Evolutionary conservation across 1,140 invertebrate genomes (phyloP), one percentile per base, ranked within the genome.

Genomic region (Tachypleus tridentatus): DNA sequence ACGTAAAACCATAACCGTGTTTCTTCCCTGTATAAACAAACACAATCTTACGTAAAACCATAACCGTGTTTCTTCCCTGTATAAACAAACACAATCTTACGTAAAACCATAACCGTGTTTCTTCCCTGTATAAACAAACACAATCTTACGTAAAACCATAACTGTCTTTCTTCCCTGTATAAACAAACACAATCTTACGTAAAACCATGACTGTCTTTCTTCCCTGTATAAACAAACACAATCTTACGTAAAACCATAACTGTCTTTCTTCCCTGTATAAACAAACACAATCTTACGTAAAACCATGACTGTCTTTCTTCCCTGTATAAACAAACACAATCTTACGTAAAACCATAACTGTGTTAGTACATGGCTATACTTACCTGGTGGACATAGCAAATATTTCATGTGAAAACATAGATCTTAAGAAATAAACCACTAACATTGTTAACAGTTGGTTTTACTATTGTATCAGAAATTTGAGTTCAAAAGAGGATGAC

Each of bases 181-280:
- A 54, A 68, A 48, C 49, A 61, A 67, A 62, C 64, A 54, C 63
- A 4, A 51, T 49, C 2, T 29, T 29, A 29, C 29, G 2, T 2
- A 29, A 29, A 29, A 29, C 29, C 29, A 29, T 29, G 2, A 29
- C 29, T 2, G 84, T 51, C 91, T 93, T 80, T 98, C 96, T 76
- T 98, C 97, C 64, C 89, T 82, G 72, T 75, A 70, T 72, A 54
- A 68, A 48, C 49, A 61, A 67, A 62, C 64, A 54, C 63, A 4
- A 51, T 49, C 2, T 29, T 29, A 29, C 29, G 2, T 2, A 29
- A 29, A 29, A 29, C 29, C 29, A 29, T 29, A 29, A 29, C 29
- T 2, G 84, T 51, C 91, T 93, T 80, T 98, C 96, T 76, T 98
- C 97, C 64, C 89, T 82, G 72, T 75, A 70, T 72, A 54, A 68